Evolutionary conservation across 1,140 invertebrate genomes (phyloP).

Genomic region (Oppia nitens): DNA sequence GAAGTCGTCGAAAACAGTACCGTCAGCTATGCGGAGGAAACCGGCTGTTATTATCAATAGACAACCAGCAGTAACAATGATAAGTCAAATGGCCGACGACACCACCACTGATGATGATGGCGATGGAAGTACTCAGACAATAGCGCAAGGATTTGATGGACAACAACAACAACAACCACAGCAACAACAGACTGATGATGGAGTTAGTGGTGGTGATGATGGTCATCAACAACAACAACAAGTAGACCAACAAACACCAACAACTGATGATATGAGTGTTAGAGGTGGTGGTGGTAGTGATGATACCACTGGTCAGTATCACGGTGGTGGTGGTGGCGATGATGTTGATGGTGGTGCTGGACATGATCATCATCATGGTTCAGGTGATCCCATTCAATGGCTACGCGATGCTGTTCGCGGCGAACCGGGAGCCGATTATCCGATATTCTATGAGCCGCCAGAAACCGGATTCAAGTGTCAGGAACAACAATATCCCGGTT

Average conservation of each 20-base stretch:
- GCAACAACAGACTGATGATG: background rate
- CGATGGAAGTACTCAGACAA: no score
- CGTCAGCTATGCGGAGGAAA: no score
- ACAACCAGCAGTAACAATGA: no score
- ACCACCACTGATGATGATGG: no score
- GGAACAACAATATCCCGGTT: conserved; percentile 32
- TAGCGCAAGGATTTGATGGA: no score
- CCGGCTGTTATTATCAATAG: no score
- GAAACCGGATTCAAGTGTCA: conserved; percentile 26
- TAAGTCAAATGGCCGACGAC: no score
- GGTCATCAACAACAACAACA: background rate
- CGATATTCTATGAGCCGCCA: conserved; percentile 26
- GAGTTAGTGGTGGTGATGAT: background rate
- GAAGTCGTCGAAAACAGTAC: no score
- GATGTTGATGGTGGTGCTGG: background rate
- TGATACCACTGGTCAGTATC: background rate
- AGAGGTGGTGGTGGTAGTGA: background rate
- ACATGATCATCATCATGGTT: background rate
- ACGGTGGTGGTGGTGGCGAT: background rate
- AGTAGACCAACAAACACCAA: background rate
- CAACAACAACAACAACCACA: no score
- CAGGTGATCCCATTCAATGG: background rate
- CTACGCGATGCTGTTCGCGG: conserved; percentile 26
- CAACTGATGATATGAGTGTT: background rate
- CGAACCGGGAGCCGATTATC: conserved; percentile 32